phyloP scores from a whole-genome alignment of 1,140 invertebrate genomes.

The Stegodyphus mimosarum region DNA sequence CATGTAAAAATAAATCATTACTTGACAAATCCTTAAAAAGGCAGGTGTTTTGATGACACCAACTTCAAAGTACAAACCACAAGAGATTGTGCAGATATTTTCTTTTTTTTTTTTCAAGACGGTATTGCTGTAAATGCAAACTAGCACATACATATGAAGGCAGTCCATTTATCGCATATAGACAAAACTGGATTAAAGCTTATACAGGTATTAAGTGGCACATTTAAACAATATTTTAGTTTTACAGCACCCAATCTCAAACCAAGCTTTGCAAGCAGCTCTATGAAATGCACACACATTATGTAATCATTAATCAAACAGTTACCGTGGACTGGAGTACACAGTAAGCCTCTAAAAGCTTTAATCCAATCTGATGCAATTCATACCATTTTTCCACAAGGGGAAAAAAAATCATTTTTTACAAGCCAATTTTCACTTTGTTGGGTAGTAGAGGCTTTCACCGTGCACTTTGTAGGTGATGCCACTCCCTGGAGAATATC shows the following conservation, averaged over 20 bases:
- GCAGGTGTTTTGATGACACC: slow-evolving; percentile 39
- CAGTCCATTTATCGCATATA: background rate
- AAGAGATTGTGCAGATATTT: slow-evolving; percentile 53
- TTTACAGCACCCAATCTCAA: background rate
- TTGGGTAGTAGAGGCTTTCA: slow-evolving; percentile 61
- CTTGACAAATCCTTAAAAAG: slow-evolving; percentile 18
- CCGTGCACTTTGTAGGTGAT: slow-evolving; percentile 57
- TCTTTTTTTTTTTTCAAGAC: slow-evolving; percentile 8
- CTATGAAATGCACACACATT: no score
- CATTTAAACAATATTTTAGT: background rate
- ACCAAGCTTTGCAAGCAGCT: background rate
- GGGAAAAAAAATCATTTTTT: slow-evolving; percentile 1
- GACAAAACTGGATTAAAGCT: background rate
- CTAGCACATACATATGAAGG: slow-evolving; percentile 37
- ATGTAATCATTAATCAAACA: no score
- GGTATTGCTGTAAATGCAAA: slow-evolving; percentile 50
- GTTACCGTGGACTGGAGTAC: background rate
- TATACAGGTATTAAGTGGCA: background rate
- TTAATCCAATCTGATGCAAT: background rate
- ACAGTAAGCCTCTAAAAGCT: background rate
- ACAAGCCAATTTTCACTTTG: slow-evolving; percentile 61
- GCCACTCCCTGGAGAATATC: slow-evolving; percentile 48
- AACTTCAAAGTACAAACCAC: slow-evolving; percentile 24
- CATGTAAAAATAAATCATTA: background rate
- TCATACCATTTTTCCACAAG: background rate